Evolutionary conservation across 2,888 invertebrate species (phyloP).

Genomic region (Drosophila tanythrix): DNA sequence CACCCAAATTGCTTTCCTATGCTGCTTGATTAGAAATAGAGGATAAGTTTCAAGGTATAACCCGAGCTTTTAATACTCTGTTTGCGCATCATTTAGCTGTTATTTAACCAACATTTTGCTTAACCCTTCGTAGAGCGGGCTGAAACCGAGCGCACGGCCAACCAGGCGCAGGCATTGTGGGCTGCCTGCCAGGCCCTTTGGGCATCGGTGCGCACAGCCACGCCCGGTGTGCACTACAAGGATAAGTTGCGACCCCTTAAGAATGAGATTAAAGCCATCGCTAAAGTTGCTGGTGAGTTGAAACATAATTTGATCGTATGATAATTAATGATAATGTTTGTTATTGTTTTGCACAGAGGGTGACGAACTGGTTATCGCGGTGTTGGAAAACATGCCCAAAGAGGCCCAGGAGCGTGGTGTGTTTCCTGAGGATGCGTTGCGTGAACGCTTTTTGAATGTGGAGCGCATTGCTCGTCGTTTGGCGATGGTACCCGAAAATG

Average conservation of each 20-base stretch:
- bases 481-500: constrained; percentile 94
- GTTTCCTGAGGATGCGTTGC: constrained; percentile 93
- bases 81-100: background rate
- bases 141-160: constrained; percentile 90
- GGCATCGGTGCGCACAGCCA: constrained; percentile 89
- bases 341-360: constrained; percentile 85
- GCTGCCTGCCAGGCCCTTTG: constrained; percentile 95
- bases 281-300: constrained; percentile 89
- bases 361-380: constrained; percentile 92
- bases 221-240: constrained; percentile 86
- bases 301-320: background rate
- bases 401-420: constrained; percentile 93
- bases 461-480: constrained; percentile 92
- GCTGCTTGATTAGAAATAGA: constrained; percentile 83
- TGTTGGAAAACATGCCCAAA: constrained; percentile 91
- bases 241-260: constrained; percentile 88
- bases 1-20: constrained; percentile 31
- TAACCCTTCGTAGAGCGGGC: constrained; percentile 87
- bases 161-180: constrained; percentile 95
- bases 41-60: constrained; percentile 84
- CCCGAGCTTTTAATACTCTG: background rate
- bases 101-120: background rate
- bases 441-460: constrained; percentile 93
- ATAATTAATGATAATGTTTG: background rate
- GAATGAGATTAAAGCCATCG: constrained; percentile 90